Evolutionary conservation across 2,797 vertebrate genomes (phyloP).

Genomic region (Trematomus bernacchii): DNA sequence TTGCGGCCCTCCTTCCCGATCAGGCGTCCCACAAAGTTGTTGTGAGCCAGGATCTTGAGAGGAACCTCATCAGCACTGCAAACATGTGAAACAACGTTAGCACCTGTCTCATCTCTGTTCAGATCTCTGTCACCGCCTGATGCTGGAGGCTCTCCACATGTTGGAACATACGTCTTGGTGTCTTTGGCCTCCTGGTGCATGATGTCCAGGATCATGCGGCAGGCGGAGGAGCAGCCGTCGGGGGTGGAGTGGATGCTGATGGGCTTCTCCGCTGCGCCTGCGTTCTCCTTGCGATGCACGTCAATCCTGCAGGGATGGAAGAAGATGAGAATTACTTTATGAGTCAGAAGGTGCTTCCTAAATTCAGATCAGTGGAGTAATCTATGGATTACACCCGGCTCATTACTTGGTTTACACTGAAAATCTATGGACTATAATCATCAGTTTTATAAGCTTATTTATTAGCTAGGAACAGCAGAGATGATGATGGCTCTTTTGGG

Average conservation of each 20-base stretch:
- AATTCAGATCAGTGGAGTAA: not conserved
- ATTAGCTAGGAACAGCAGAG: too few relatives aligned
- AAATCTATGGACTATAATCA: too few relatives aligned
- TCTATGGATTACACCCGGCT: too few relatives aligned
- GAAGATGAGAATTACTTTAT: not conserved
- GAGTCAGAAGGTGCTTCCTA: too few relatives aligned
- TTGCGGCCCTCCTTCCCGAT: slow-evolving; percentile 97
- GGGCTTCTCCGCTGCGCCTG: slow-evolving; percentile 94
- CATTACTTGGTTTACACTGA: too few relatives aligned
- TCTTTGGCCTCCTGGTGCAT: slow-evolving; percentile 98
- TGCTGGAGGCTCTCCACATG: not conserved
- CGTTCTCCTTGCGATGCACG: slow-evolving; percentile 95
- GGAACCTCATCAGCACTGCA: slow-evolving; percentile 92
- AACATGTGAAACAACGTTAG: not conserved
- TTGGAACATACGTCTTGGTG: slow-evolving; percentile 90
- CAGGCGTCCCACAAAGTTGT: slow-evolving; percentile 96
- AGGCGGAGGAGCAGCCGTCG: slow-evolving; percentile 93
- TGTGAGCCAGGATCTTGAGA: slow-evolving; percentile 95
- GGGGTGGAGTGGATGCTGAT: slow-evolving; percentile 97
- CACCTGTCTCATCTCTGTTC: too few relatives aligned
- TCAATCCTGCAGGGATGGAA: slow-evolving; percentile 86
- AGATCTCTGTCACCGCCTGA: too few relatives aligned
- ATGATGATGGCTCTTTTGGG: too few relatives aligned
- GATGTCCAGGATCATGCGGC: slow-evolving; percentile 96
- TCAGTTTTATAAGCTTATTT: too few relatives aligned